Conservation (phyloP, 1,140 invertebrate genomes). For the Octopus bimaculoides region DNA sequence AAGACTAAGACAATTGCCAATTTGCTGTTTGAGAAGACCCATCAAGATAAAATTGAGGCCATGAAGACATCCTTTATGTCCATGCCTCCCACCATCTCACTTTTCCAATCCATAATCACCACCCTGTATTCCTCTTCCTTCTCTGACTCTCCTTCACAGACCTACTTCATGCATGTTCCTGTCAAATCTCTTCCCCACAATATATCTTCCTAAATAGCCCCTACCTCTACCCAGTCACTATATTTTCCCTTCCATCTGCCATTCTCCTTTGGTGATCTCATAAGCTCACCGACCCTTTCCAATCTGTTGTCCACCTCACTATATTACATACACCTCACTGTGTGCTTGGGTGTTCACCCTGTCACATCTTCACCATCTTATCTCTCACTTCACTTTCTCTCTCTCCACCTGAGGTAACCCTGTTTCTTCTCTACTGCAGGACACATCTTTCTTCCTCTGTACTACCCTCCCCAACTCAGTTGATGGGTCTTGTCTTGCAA, state of each 20-base stretch:
- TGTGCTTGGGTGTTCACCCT: no score
- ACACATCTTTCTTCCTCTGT: no score
- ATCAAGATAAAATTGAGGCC: no score
- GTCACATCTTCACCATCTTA: neutral
- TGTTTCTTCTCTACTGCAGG: no score
- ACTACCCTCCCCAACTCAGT: no score
- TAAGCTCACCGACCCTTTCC: neutral
- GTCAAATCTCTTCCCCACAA: neutral
- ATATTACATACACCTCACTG: neutral
- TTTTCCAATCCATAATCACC: neutral
- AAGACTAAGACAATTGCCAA: no score
- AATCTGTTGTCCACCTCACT: constrained; percentile 4
- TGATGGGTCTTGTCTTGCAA: no score
- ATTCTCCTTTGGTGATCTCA: neutral
- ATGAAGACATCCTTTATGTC: neutral
- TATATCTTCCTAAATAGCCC: neutral
- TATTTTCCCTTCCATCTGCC: constrained; percentile 8
- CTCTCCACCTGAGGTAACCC: no score
- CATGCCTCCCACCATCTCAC: neutral
- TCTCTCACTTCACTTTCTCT: constrained; percentile 1
- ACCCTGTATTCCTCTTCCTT: neutral
- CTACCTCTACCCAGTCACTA: neutral
- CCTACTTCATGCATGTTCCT: neutral
- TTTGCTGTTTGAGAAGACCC: no score
- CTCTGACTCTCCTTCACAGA: neutral